Conservation (phyloP, 37 sponge, comb jelly and placozoan species). For the Aplysina aerophoba region DNA sequence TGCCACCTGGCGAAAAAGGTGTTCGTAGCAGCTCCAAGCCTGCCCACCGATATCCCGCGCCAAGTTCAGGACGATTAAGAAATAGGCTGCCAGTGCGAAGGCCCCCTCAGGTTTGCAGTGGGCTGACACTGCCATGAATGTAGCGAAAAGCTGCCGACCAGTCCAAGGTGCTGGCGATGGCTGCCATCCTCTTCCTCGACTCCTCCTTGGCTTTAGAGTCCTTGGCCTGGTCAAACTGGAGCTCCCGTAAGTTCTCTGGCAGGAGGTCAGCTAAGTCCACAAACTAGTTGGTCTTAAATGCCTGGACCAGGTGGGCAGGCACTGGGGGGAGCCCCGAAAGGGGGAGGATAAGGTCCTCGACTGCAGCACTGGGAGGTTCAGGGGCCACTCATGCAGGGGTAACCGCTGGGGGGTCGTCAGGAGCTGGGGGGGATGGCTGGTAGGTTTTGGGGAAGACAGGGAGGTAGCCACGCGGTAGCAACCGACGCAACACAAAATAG, state of each 20-base stretch:
- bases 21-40: neutral
- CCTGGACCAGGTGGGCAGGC: neutral
- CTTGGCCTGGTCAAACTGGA: neutral
- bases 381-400: too few relatives aligned
- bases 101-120: neutral
- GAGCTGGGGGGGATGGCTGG: too few relatives aligned
- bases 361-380: too few relatives aligned
- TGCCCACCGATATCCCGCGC: neutral
- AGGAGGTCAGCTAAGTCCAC: neutral
- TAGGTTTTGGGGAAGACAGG: too few relatives aligned
- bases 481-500: too few relatives aligned
- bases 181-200: neutral
- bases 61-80: neutral
- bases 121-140: neutral
- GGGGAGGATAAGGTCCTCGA: constrained; percentile 12
- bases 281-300: neutral
- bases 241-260: neutral
- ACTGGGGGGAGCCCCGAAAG: neutral
- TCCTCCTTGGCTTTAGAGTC: neutral
- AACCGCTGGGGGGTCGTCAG: too few relatives aligned
- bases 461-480: too few relatives aligned
- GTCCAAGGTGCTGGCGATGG: neutral
- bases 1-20: neutral
- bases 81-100: neutral
- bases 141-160: neutral